Evolutionary conservation across 2,797 vertebrate species (phyloP), one percentile per base, ranked within the genome.

Genomic region (Myotis pilosus): DNA sequence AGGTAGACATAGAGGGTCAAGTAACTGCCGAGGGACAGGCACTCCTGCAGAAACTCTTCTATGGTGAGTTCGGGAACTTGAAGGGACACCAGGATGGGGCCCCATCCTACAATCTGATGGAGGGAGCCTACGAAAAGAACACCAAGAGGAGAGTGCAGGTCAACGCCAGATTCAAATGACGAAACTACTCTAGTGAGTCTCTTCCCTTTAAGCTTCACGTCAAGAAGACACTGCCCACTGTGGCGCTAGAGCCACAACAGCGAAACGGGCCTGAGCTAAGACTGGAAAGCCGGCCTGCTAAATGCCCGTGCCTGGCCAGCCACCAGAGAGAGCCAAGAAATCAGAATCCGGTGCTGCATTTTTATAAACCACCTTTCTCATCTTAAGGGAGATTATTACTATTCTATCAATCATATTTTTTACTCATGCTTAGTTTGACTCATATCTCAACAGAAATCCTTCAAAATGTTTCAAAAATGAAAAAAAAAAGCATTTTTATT

Each of bases 31-130:
- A 99, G 98, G 25, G 98, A 98, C 92, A 99, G 98, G 97, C 99
- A 99, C 96, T 99, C 99, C 72, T 99, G 99, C 60, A 99, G 98
- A 96, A 99, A 99, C 96, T 99, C 99, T 53, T 99, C 99, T 81
- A 98, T 98, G 19, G 99, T 99, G 92, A 99, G 98, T 97, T 99
- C 99, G 2, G 99, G 99, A 96, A 99, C 99, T 97, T 99, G 99
- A 80, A 99, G 98, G 0, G 99, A 99, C 10, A 98, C 99, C 53
- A 99, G 98, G 80, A 99, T 98, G 44, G 99, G 99, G 55, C 99
- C 99, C 99, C 99, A 99, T 94, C 99, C 99, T 80, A 98, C 98
- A 92, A 98, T 98, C 88, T 98, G 98, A 82, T 96, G 96, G 92
- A 96, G 79, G 97, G 97, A 96, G 96, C 99, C 98, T 99, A 87